Evolutionary conservation across 1,140 invertebrate genomes (phyloP).

Genomic region (Platyscapa corneri): DNA sequence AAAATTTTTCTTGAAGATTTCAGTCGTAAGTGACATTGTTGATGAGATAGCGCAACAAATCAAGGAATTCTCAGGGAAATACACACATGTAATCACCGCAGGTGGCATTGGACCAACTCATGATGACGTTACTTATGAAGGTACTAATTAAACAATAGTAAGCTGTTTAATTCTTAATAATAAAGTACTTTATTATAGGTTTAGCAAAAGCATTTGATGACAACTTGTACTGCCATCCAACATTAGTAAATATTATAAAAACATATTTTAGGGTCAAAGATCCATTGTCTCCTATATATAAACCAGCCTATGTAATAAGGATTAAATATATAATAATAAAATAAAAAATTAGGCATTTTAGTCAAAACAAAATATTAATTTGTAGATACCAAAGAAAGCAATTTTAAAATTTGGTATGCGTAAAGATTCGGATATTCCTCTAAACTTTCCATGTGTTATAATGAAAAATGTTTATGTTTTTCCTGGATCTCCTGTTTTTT

Average conservation of each 20-base stretch:
- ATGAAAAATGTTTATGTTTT: slow-evolving; percentile 86
- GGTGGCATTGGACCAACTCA: slow-evolving; percentile 91
- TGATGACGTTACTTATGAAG: slow-evolving; percentile 89
- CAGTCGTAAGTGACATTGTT: slow-evolving; percentile 83
- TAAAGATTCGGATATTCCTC: slow-evolving; percentile 56
- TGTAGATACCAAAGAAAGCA: slow-evolving; percentile 73
- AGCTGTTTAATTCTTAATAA: slow-evolving; percentile 25
- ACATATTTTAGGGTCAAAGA: slow-evolving; percentile 68
- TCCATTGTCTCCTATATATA: slow-evolving; percentile 70
- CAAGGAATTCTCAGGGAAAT: slow-evolving; percentile 77
- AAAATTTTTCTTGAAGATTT: slow-evolving; percentile 74
- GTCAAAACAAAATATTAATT: neutral
- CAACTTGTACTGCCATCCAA: slow-evolving; percentile 76
- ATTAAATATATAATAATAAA: neutral
- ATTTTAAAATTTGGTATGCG: slow-evolving; percentile 71
- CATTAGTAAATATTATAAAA: slow-evolving; percentile 77
- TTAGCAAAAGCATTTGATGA: slow-evolving; percentile 83
- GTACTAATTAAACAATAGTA: slow-evolving; percentile 60
- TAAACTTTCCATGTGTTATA: slow-evolving; percentile 80
- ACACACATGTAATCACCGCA: slow-evolving; percentile 83
- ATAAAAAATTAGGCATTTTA: neutral
- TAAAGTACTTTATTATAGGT: slow-evolving; percentile 61
- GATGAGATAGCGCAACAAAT: slow-evolving; percentile 83
- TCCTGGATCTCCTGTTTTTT: slow-evolving; percentile 83
- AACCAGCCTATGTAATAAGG: slow-evolving; percentile 71